Conservation (phyloP, 2,888 invertebrate species). For the Drosophila merina region DNA sequence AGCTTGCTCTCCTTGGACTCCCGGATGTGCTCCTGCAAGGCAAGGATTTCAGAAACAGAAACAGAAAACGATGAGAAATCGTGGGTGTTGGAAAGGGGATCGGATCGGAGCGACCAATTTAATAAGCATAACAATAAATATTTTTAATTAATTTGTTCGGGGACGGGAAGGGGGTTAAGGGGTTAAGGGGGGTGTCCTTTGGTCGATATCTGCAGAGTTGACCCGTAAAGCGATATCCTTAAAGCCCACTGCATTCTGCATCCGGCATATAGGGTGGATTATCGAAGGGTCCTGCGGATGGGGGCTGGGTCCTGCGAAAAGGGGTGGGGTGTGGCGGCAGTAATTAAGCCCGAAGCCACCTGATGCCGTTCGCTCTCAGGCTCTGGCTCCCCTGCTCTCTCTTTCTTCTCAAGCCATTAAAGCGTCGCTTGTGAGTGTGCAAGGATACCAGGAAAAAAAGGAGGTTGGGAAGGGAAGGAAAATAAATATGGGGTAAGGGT, state of each 20-base stretch:
- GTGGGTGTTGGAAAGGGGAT: neutral
- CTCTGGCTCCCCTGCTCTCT: neutral
- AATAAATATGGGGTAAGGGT: neutral
- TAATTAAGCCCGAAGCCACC: conserved; percentile 38
- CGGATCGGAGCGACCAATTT: conserved; percentile 25
- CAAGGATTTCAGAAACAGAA: conserved; percentile 24
- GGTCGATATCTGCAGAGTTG: conserved; percentile 16
- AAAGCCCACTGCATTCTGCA: conserved; percentile 28
- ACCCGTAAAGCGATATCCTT: conserved; percentile 28
- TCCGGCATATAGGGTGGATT: conserved; percentile 25
- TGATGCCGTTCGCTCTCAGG: conserved; percentile 15
- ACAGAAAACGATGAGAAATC: conserved; percentile 1
- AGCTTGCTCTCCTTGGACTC: conserved; percentile 92
- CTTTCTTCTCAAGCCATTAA: conserved; percentile 16
- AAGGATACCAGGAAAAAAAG: neutral
- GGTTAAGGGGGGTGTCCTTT: neutral
- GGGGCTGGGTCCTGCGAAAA: neutral
- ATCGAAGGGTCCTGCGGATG: conserved; percentile 3
- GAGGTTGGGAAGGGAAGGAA: neutral
- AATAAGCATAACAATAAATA: conserved; percentile 68
- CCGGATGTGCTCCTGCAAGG: conserved; percentile 88
- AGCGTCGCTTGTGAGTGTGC: conserved; percentile 14
- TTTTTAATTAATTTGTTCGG: conserved; percentile 63
- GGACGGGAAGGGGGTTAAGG: conserved; percentile 1
- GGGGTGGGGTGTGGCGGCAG: neutral